Conservation (phyloP, 2,888 invertebrate species). For the Cephus runcator region DNA sequence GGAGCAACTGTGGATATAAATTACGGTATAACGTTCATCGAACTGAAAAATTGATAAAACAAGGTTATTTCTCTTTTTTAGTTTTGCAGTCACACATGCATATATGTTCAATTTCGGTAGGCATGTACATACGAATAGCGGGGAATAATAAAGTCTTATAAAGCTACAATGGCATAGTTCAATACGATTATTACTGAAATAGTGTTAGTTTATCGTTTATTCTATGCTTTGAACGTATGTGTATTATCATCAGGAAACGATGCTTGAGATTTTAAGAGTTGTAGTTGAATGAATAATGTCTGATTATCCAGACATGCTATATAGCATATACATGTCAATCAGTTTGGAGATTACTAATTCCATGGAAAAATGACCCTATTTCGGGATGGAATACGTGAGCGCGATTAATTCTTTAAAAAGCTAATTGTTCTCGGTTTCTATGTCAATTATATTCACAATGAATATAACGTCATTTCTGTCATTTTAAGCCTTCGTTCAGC, state of each 20-base stretch:
- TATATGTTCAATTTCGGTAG: no score
- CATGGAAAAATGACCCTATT: not conserved
- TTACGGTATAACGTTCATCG: not conserved
- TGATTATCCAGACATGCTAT: not conserved
- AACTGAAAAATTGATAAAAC: not conserved
- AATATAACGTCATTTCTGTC: not conserved
- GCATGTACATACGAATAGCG: no score
- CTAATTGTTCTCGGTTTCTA: not conserved
- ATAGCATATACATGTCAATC: not conserved
- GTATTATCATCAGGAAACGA: no score
- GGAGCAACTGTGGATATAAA: not conserved
- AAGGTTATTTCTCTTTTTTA: not conserved
- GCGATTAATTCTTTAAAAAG: not conserved
- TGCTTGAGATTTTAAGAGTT: not conserved
- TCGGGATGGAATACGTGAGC: not conserved
- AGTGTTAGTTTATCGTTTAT: not conserved
- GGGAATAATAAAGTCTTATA: no score
- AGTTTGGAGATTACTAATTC: not conserved
- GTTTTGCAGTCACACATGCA: not conserved
- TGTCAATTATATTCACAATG: not conserved
- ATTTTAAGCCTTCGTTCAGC: not conserved
- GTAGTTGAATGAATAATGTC: not conserved
- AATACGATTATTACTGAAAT: not conserved
- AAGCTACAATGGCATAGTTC: not conserved
- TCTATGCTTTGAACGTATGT: no score